Base-by-base conservation (phyloP, 2,888 invertebrate genomes). In the Galeopsomyia nigrocyanea region DNA sequence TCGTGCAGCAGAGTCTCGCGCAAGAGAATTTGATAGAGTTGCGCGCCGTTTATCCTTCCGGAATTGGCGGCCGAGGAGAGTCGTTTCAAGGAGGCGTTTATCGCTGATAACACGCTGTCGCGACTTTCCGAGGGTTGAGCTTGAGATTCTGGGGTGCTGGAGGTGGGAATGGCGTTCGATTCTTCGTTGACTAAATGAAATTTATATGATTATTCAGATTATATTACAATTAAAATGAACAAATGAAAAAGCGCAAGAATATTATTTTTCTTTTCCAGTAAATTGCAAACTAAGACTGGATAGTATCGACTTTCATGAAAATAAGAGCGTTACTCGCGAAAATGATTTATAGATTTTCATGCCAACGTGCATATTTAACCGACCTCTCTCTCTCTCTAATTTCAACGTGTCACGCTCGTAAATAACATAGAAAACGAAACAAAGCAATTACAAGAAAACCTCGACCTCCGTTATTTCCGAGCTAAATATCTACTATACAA, bases 11-110 rank as follows among this genome's bases (percentile, higher is more conserved):
- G 2, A 14, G 70, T 65, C 39, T 75, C 72, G 6, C 62, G 53
- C 1, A 72, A 17, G 3, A 75, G 56, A 13, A 71, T 58, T 7
- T 68, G 67, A 58, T 68, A 75, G 6, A 75, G 53, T 17, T 75
- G 67, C 0, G 61, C 19, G 3, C 73, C 68, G 50, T 61, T 73
- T 3, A 71, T 51, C 0, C 47, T 46, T 16, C 68, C 73, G 0
- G 70, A 71, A 9, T 55, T 68, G 0, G 71, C 73, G 0, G 65
- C 67, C 2, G 22, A 2, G 1, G 71, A 68, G 17, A 75, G 62
- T 9, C 61, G 64, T 10, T 49, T 57, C 9, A 75, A 21, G 7
- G 75, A 71, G 7, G 61, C 65, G 6, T 55, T 70, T 10, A 75
- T 65, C 1, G 70, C 65, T 0, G 67, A 57, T 0, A 74, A 49